phyloP scores from a whole-genome alignment of 53 echinoderm and acorn worm species.

The Henricia sp. region DNA sequence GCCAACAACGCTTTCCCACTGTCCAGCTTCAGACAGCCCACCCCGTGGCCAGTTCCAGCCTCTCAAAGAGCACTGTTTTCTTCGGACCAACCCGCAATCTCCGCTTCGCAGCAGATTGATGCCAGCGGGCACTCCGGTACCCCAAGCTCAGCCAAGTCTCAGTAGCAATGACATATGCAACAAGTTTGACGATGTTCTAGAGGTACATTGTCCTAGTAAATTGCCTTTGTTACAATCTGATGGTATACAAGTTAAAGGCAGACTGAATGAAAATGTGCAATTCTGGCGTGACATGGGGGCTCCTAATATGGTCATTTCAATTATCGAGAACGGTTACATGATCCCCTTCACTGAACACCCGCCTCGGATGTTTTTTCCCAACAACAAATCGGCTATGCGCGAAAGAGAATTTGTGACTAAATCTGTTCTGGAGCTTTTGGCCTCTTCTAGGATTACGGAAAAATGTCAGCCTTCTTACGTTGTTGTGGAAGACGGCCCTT shows the following conservation, averaged over 20 bases:
- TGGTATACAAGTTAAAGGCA: slow-evolving; percentile 1
- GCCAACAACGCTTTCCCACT: not conserved
- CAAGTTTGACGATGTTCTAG: slow-evolving; percentile 8
- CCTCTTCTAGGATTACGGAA: not conserved
- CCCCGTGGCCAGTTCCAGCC: not conserved
- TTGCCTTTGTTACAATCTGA: slow-evolving; percentile 5
- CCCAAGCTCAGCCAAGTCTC: not conserved
- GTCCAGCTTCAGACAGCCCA: not conserved
- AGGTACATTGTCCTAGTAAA: not conserved
- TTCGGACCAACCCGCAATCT: not conserved
- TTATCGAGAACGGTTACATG: not conserved
- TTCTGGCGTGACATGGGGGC: slow-evolving; percentile 1
- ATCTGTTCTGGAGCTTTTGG: not conserved
- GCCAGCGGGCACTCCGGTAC: not conserved
- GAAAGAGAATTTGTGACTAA: not conserved
- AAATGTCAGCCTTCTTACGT: not conserved
- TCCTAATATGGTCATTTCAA: not conserved
- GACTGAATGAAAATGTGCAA: not conserved
- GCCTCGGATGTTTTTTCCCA: not conserved
- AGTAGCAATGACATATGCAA: not conserved
- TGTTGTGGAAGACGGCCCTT: not conserved
- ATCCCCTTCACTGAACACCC: slow-evolving; percentile 1
- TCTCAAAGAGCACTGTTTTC: not conserved
- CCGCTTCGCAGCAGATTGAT: not conserved
- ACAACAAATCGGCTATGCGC: slow-evolving; percentile 9